Evolutionary conservation across 1,140 invertebrate genomes (phyloP).

Genomic region (Lanistes nyassanus): DNA sequence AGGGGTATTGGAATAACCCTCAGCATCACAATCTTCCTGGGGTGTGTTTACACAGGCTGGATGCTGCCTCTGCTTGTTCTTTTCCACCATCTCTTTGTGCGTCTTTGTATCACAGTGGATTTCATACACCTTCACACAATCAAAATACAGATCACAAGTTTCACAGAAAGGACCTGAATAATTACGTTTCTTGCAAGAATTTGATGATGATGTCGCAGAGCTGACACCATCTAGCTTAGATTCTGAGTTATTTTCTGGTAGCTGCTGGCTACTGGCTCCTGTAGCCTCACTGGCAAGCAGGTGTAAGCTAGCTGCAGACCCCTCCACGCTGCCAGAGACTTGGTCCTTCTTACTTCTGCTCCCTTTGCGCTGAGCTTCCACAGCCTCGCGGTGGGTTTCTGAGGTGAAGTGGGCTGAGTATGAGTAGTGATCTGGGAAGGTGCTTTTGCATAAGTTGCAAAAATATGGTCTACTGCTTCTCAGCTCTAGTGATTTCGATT

Average conservation of each 20-base stretch:
- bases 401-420: constrained; percentile 30
- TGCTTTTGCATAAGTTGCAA: constrained; percentile 46
- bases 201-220: too few relatives aligned
- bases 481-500: not conserved
- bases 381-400: constrained; percentile 13
- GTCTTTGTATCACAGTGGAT: constrained; percentile 35
- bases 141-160: constrained; percentile 32
- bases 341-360: not conserved
- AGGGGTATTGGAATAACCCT: not conserved
- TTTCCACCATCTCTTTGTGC: constrained; percentile 27
- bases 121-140: constrained; percentile 26
- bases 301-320: not conserved
- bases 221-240: too few relatives aligned
- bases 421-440: constrained; percentile 21
- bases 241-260: too few relatives aligned
- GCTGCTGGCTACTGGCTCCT: not conserved
- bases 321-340: not conserved
- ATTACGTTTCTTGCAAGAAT: not conserved
- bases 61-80: constrained; percentile 4
- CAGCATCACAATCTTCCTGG: not conserved
- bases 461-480: constrained; percentile 34
- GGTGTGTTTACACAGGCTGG: not conserved
- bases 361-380: constrained; percentile 11
- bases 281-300: not conserved
- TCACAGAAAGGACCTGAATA: not conserved